Evolutionary conservation across 2,113 vertebrate species (phyloP).

Genomic region (Festucalex cinctus): DNA sequence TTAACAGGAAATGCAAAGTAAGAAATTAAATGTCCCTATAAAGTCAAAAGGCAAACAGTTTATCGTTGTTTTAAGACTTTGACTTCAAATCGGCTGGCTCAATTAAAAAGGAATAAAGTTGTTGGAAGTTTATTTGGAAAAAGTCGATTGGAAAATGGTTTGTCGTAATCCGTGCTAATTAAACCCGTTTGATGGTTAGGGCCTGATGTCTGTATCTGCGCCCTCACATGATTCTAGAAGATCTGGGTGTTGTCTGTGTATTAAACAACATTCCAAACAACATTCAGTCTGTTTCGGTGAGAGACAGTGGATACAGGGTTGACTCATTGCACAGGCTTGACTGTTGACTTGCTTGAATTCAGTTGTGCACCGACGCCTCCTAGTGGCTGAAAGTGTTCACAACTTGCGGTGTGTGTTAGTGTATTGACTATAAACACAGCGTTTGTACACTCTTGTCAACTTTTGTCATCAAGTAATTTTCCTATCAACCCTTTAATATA

Average conservation of each 20-base stretch:
- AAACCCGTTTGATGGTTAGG: conserved; percentile 62
- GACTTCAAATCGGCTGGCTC: conserved; percentile 73
- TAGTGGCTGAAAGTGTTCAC: conserved; percentile 48
- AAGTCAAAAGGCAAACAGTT: conserved; percentile 68
- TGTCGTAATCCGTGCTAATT: conserved; percentile 59
- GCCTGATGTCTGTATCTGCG: conserved; percentile 3
- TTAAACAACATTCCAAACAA: neutral
- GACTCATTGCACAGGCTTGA: conserved; percentile 35
- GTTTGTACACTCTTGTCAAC: conserved; percentile 2
- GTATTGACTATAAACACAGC: conserved; percentile 12
- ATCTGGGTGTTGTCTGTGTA: neutral
- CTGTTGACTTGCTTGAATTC: conserved; percentile 5
- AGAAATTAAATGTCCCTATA: conserved; percentile 66
- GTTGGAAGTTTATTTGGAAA: conserved; percentile 65
- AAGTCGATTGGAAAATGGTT: conserved; percentile 71
- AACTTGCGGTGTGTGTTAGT: neutral
- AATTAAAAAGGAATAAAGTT: conserved; percentile 67
- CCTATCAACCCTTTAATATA: neutral
- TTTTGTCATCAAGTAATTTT: conserved; percentile 3
- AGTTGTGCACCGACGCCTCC: conserved; percentile 60
- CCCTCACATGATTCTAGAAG: neutral
- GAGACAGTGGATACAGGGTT: conserved; percentile 13
- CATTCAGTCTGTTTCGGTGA: conserved; percentile 36
- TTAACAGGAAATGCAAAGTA: conserved; percentile 68
- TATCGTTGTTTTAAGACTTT: conserved; percentile 60